Evolutionary conservation across 2,888 invertebrate species (phyloP), one percentile per base, ranked within the genome.

Genomic region (Dendrolimus pini): DNA sequence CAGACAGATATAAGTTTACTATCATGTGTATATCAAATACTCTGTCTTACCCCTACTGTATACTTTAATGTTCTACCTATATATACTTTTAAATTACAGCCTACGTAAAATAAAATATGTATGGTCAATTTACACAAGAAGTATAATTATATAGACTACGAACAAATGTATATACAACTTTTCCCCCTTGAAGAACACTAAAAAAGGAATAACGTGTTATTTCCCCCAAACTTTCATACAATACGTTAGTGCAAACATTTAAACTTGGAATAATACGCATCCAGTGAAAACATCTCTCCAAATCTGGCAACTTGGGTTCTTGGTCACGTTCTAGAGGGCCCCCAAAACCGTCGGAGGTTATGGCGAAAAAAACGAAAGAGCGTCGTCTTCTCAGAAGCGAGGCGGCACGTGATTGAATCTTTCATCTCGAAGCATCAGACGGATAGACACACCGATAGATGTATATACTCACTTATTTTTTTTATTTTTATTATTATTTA

Each of bases 341-440:
- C 77, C 86, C 70, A 78, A 80, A 81, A 79, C 72, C 72, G 73
- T 76, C 70, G 75, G 75, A 72, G 12, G 47, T 72, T 73, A 67
- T 68, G 69, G 70, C 68, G 75, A 75, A 78, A 80, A 83, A 81
- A 76, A 70, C 62, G 60, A 63, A 62, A 69, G 70, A 30, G 30
- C 30, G 30, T 30, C 30, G 70, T 64, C 74, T 87, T 88, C 85
- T 83, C 76, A 76, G 86, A 88, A 89, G 76, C 82, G 74, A 61
- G 66, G 64, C 68, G 74, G 71, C 62, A 76, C 81, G 82, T 86
- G 87, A 86, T 86, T 85, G 85, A 85, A 85, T 85, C 82, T 85
- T 82, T 81, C 83, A 80, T 84, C 81, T 82, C 65, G 72, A 69
- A 66, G 74, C 75, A 68, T 67, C 79, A 75, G 71, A 74, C 72